These are phyloP conservation scores for fruit fly (Drosophila melanogaster) DNA, from an alignment of 1,140 invertebrate genomes.

Conservation along the genomic window Release_6_plus_ISO1_MT NT_037436.4:18931001-18931500, in stretches of 20 bases:
- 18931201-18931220: not conserved
- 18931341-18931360: not conserved
- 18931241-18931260: too few relatives aligned
- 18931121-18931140: too few relatives aligned
- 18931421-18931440: constrained; percentile 10
- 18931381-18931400: constrained; percentile 1
- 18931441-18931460: constrained; percentile 48
- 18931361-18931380: not conserved
- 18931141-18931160: too few relatives aligned
- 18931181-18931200: not conserved
- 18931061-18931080: not conserved
- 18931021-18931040: constrained; percentile 18
- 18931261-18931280: too few relatives aligned
- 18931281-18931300: too few relatives aligned
- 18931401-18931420: constrained; percentile 1
- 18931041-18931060: not conserved
- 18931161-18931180: too few relatives aligned
- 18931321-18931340: not conserved
- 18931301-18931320: too few relatives aligned
- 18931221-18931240: too few relatives aligned
- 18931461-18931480: constrained; percentile 53
- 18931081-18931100: not conserved
- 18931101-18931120: too few relatives aligned
- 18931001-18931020: constrained; percentile 6
- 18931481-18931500: constrained; percentile 56